Evolutionary conservation across 2,797 vertebrate species (phyloP).

Genomic region (Etheostoma nigrum): DNA sequence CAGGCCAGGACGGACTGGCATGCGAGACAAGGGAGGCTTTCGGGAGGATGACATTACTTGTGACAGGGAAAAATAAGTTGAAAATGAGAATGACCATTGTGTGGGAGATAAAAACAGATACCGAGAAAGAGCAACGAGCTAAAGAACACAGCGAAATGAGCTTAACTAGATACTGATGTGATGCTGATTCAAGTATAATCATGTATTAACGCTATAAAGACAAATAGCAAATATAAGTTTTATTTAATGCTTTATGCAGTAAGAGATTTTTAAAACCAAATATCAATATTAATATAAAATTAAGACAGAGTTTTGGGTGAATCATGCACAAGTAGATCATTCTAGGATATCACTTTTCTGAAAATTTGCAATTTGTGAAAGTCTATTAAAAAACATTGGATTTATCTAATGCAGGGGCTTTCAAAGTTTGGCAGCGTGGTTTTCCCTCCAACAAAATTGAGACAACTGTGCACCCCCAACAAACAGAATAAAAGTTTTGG

Average conservation of each 20-base stretch:
- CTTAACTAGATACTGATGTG: background rate
- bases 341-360: background rate
- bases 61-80: constrained; percentile 27
- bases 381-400: too few relatives aligned
- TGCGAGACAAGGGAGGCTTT: background rate
- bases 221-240: background rate
- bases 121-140: background rate
- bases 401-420: too few relatives aligned
- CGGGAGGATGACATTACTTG: constrained; percentile 33
- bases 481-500: background rate
- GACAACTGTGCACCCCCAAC: too few relatives aligned
- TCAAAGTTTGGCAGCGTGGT: too few relatives aligned
- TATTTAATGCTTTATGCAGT: too few relatives aligned
- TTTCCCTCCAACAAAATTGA: too few relatives aligned
- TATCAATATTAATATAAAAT: background rate
- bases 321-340: background rate
- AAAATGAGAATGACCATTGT: constrained; percentile 35
- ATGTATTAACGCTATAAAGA: background rate
- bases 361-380: background rate
- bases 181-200: background rate
- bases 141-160: background rate
- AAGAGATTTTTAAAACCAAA: background rate
- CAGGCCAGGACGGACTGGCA: constrained; percentile 16
- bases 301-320: background rate
- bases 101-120: constrained; percentile 3